A percentile compares a stretch with the other conserved stretches of the same genome.
phyloP scores from a whole-genome alignment of 2,113 vertebrate genomes.

The Procavia capensis region DNA sequence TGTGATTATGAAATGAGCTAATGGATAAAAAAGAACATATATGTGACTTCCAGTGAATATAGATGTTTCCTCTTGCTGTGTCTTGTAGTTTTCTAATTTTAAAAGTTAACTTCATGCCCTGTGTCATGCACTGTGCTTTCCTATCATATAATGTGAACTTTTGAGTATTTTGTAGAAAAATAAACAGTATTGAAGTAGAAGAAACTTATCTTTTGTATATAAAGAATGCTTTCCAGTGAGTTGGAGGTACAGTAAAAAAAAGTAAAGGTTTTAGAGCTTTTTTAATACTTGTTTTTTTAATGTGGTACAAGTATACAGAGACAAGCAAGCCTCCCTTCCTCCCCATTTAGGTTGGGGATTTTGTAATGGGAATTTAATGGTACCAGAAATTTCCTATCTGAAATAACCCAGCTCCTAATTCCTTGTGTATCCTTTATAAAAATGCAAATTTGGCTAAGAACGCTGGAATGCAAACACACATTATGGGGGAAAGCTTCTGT shows the following conservation, averaged over 20 bases:
- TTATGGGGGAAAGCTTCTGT: neutral
- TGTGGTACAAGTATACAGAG: neutral
- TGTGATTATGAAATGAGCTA: neutral
- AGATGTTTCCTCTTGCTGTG: neutral
- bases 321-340: neutral
- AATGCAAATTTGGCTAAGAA: constrained; percentile 6
- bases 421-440: neutral
- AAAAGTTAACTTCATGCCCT: neutral
- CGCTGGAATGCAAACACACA: neutral
- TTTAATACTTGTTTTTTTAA: constrained; percentile 38
- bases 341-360: neutral
- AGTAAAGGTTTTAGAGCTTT: constrained; percentile 4
- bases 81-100: neutral
- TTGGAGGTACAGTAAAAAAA: neutral
- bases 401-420: neutral
- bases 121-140: neutral
- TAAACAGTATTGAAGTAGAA: neutral
- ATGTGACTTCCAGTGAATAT: neutral
- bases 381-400: neutral
- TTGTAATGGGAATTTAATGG: neutral
- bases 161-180: constrained; percentile 21
- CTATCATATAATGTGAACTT: constrained; percentile 45
- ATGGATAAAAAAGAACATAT: neutral
- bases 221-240: constrained; percentile 48
- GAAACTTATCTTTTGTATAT: constrained; percentile 24